These are phyloP conservation scores for Pachyseris speciosa DNA, from an alignment of 64 coral and sea anemone genomes.

Conservation along the genomic window DNA sequence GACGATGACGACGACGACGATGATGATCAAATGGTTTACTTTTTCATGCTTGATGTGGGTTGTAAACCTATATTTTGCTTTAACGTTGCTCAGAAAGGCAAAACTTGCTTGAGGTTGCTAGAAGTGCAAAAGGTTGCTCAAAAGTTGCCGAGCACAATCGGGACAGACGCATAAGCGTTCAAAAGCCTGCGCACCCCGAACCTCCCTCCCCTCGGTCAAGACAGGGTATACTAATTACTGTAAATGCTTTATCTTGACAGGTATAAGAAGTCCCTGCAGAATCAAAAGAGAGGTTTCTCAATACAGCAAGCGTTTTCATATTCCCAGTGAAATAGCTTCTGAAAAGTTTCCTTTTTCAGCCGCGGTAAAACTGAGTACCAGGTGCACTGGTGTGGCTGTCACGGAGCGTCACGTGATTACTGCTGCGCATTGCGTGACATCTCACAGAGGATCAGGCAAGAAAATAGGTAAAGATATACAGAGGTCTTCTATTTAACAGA, in stretches of 20 bases:
- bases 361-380: background rate
- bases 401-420: conserved; percentile 12
- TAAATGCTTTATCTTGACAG: background rate
- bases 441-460: background rate
- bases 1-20: too few species aligned
- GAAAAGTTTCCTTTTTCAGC: conserved; percentile 3
- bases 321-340: background rate
- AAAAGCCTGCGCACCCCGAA: too few species aligned
- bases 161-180: too few species aligned
- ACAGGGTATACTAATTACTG: background rate
- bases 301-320: conserved; percentile 1
- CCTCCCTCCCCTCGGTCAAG: background rate
- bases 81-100: too few species aligned
- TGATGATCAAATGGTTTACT: too few species aligned
- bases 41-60: too few species aligned
- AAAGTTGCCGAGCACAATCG: too few species aligned
- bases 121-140: too few species aligned
- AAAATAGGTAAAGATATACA: background rate
- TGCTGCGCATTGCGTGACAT: conserved; percentile 1
- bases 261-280: background rate
- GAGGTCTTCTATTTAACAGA: too few species aligned
- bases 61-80: too few species aligned
- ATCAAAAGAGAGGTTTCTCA: background rate
- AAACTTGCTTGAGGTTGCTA: too few species aligned
- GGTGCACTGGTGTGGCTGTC: background rate